Percentiles rank a stretch among this genome's conserved stretches.
phyloP scores from a whole-genome alignment of 2,113 vertebrate species.

The Melanerpes aurifrons region DNA sequence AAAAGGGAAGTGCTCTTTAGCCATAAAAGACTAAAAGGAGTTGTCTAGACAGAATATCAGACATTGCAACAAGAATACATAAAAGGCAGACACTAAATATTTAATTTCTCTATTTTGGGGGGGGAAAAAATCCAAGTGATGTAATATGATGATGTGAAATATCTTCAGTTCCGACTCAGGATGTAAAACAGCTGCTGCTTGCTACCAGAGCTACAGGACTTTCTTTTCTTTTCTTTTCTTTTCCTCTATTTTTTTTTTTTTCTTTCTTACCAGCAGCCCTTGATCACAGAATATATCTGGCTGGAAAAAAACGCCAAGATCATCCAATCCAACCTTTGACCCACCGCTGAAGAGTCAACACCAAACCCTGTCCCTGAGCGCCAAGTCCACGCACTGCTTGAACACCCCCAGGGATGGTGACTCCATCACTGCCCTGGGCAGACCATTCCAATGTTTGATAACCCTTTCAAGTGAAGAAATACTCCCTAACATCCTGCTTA shows the following conservation, averaged over 20 bases:
- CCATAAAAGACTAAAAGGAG: not conserved
- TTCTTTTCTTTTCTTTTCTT: not conserved
- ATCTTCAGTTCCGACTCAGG: not conserved
- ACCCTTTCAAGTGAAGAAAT: too few species aligned
- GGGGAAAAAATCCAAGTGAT: not conserved
- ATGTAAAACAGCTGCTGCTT: slow-evolving; percentile 8
- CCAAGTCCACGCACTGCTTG: too few species aligned
- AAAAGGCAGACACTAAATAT: slow-evolving; percentile 40
- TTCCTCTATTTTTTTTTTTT: too few species aligned
- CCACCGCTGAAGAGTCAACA: too few species aligned
- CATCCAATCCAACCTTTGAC: too few species aligned
- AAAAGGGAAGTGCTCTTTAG: not conserved
- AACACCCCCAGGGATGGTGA: too few species aligned
- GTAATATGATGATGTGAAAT: not conserved
- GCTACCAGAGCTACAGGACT: not conserved
- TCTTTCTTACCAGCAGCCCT: not conserved
- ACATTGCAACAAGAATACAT: not conserved
- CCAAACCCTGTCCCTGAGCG: too few species aligned
- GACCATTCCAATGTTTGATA: too few species aligned
- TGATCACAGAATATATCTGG: too few species aligned
- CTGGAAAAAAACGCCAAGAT: too few species aligned
- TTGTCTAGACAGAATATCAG: slow-evolving; percentile 54
- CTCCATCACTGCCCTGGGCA: too few species aligned
- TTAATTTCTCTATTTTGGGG: slow-evolving; percentile 34
- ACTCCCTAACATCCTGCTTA: too few species aligned